phyloP scores from a whole-genome alignment of 2,113 vertebrate species.

The Myodes glareolus region DNA sequence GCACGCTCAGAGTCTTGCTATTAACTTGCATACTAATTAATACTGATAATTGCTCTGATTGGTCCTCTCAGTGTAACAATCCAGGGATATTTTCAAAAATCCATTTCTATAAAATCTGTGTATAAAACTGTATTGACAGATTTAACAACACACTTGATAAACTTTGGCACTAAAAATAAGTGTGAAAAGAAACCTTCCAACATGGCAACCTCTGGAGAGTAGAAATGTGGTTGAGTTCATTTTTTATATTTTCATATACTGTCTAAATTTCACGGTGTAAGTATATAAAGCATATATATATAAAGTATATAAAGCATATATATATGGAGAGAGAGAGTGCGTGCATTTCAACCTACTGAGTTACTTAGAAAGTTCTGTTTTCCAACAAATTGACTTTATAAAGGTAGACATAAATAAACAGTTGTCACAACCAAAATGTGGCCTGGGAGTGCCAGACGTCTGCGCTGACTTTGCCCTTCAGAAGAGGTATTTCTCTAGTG shows the following conservation, averaged over 20 bases:
- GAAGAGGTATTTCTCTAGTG: neutral
- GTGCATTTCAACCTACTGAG: neutral
- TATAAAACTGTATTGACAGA: neutral
- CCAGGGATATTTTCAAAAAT: neutral
- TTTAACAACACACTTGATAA: neutral
- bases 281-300: neutral
- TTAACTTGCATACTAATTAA: neutral
- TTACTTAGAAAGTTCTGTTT: neutral
- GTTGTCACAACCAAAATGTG: conserved; percentile 1
- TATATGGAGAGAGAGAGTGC: too few species aligned
- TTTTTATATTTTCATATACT: neutral
- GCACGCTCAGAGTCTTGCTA: neutral
- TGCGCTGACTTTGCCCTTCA: neutral
- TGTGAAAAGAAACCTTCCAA: conserved; percentile 15
- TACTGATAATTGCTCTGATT: neutral
- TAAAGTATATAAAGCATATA: too few species aligned
- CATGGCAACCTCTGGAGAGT: neutral
- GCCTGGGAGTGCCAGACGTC: neutral
- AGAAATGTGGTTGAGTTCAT: neutral
- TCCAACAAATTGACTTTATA: neutral
- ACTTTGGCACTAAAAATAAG: conserved; percentile 18
- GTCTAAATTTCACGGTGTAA: neutral
- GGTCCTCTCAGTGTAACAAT: neutral
- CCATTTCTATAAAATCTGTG: neutral
- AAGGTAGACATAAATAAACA: neutral